Base-by-base conservation (phyloP, 2,888 invertebrate genomes). In the Trichacis sp. region DNA sequence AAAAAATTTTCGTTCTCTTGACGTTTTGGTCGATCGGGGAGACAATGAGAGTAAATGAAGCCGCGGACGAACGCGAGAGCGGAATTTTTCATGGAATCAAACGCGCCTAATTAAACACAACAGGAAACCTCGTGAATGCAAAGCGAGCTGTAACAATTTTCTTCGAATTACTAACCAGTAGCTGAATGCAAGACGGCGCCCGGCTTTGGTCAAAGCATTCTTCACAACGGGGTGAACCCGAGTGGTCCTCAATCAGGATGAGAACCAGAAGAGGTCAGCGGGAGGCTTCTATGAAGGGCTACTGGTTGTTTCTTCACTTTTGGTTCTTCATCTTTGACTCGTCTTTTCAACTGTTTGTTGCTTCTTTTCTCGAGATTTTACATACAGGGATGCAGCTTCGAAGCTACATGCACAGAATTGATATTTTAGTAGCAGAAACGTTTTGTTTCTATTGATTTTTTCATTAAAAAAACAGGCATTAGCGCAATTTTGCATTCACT, bases 151-250 rank as follows among this genome's bases (percentile, higher is more conserved):
- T 58, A 47, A 59, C 19, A 45, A 60, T 63, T 67, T 67, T 63
- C 63, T 40, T 11, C 53, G 63, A 67, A 62, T 67, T 48, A 15
- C 49, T 43, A 43, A 61, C 64, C 68, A 53, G 72, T 72, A 73
- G 73, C 71, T 49, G 54, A 52, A 64, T 51, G 59, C 52, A 57
- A 63, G 42, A 63, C 45, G 54, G 47, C 45, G 43, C 70, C 64
- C 77, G 78, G 75, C 74, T 61, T 67, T 55, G 68, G 46, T 72
- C 76, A 80, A 82, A 83, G 81, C 79, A 82, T 81, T 83, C 81
- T 80, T 73, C 71, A 67, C 73, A 79, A 79, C 81, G 76, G 75
- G 59, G 72, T 73, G 73, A 72, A 73, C 8, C 67, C 70, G 62
- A 64, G 71, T 69, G 73, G 67, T 71, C 69, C 66, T 64, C 62